A percentile compares a stretch with the other conserved stretches of the same genome.
These are phyloP conservation scores for Oxyruncus cristatus DNA, from an alignment of 2,113 vertebrate genomes.

Conservation along the genomic window DNA sequence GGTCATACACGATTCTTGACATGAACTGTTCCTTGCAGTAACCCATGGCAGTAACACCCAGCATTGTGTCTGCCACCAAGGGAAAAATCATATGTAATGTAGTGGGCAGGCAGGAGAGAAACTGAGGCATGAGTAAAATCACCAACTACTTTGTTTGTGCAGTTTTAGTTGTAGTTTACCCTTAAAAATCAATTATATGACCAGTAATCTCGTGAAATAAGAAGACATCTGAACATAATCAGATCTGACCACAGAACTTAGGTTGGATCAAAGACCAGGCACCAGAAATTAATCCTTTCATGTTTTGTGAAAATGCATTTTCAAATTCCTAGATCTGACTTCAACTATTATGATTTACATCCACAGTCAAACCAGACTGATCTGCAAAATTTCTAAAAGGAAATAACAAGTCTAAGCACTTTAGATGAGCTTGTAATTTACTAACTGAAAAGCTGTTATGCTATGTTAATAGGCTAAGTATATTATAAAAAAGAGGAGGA, in stretches of 20 bases:
- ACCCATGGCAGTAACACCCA: background rate
- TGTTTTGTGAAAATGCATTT: background rate
- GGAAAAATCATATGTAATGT: background rate
- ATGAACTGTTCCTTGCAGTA: background rate
- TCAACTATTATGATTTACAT: background rate
- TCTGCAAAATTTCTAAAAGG: background rate
- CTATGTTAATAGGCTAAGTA: background rate
- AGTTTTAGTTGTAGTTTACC: background rate
- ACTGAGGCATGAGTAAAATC: background rate
- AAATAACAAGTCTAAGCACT: background rate
- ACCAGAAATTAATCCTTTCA: background rate
- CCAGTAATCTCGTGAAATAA: background rate
- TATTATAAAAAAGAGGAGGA: background rate
- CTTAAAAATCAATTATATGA: background rate
- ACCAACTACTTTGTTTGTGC: background rate
- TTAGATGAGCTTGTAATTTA: background rate
- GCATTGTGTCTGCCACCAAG: background rate
- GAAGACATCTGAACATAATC: background rate
- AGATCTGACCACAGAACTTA: background rate
- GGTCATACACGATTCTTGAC: background rate
- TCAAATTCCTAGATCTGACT: background rate
- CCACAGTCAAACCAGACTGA: background rate
- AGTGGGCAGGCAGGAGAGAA: background rate
- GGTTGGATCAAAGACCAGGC: background rate
- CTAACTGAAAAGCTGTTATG: background rate